Conservation (phyloP, 2,888 invertebrate genomes). For the Drosophila niveifrons region DNA sequence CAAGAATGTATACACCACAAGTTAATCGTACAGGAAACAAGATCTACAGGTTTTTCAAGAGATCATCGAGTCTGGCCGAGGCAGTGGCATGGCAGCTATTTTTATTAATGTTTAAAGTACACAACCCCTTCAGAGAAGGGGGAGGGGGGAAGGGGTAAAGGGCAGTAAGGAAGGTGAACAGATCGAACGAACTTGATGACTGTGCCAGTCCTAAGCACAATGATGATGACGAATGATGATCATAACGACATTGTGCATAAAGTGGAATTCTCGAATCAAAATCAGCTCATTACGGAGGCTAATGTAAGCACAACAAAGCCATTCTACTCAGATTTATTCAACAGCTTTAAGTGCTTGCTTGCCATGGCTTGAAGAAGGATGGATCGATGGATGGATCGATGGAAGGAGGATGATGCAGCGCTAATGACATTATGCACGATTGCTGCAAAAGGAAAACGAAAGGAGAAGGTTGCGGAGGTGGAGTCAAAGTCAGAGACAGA, state of each 20-base stretch:
- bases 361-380: not conserved
- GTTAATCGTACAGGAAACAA: slow-evolving; percentile 17
- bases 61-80: not conserved
- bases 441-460: slow-evolving; percentile 43
- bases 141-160: not conserved
- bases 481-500: slow-evolving; percentile 34
- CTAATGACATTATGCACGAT: slow-evolving; percentile 76
- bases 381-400: not conserved
- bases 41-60: slow-evolving; percentile 37
- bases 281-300: slow-evolving; percentile 82
- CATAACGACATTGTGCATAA: slow-evolving; percentile 59
- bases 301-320: slow-evolving; percentile 83
- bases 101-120: slow-evolving; percentile 18
- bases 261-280: slow-evolving; percentile 78
- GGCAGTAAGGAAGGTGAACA: not conserved
- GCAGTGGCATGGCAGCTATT: slow-evolving; percentile 8
- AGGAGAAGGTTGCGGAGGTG: not conserved
- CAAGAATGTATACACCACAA: slow-evolving; percentile 19
- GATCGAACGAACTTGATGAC: slow-evolving; percentile 46
- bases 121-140: not conserved
- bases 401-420: slow-evolving; percentile 75
- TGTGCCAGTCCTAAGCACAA: slow-evolving; percentile 53
- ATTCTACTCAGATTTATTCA: slow-evolving; percentile 77
- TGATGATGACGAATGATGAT: slow-evolving; percentile 59
- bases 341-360: slow-evolving; percentile 60